Evolutionary conservation across 2,888 invertebrate genomes (phyloP).

Genomic region (Ichneumoninae sp.): DNA sequence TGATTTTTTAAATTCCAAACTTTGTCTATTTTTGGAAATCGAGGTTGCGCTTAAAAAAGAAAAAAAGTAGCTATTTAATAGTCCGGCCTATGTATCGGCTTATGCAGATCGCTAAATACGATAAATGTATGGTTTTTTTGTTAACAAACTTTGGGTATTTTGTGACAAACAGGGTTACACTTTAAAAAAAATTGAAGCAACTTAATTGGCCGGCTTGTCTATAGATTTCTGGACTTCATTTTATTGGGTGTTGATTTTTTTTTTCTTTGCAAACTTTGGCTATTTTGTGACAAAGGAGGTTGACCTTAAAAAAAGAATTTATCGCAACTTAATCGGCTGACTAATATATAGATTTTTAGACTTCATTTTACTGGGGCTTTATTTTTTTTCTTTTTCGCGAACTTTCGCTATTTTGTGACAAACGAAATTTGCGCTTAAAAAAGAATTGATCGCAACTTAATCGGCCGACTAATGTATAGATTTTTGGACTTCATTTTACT

Average conservation of each 20-base stretch:
- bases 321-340: neutral
- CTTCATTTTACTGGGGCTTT: no score
- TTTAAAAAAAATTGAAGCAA: neutral
- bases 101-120: neutral
- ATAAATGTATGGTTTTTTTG: neutral
- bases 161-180: neutral
- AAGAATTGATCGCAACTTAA: neutral
- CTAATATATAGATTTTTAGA: no score
- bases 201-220: neutral
- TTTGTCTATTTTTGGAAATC: neutral
- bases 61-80: neutral
- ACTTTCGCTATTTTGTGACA: neutral
- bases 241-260: neutral
- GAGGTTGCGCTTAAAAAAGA: neutral
- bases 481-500: conserved; percentile 1
- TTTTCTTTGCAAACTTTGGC: neutral
- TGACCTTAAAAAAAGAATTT: neutral
- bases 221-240: neutral
- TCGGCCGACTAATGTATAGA: neutral
- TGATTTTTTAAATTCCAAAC: neutral
- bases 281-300: neutral
- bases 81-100: neutral
- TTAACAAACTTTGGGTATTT: neutral
- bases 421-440: neutral
- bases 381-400: neutral